These are phyloP conservation scores for Salminus brasiliensis DNA, from an alignment of 2,113 vertebrate genomes.

Conservation along the genomic window DNA sequence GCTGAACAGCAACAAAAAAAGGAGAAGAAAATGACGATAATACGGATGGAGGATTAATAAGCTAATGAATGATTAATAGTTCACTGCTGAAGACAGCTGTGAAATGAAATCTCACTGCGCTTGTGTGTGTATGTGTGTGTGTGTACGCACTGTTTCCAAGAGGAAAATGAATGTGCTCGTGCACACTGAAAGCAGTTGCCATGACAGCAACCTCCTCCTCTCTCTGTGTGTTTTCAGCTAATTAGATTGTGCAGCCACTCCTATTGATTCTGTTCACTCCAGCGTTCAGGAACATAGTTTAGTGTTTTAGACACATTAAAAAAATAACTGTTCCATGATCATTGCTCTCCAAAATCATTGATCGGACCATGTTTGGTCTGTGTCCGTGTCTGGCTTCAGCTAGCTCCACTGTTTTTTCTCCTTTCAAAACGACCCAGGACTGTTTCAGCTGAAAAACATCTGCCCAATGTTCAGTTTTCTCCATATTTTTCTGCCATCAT, in stretches of 20 bases:
- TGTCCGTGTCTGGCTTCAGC: not conserved
- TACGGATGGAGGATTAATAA: not conserved
- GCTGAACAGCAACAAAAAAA: not conserved
- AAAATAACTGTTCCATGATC: not conserved
- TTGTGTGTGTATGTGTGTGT: constrained; percentile 1
- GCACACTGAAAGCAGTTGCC: constrained; percentile 50
- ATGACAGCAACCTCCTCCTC: constrained; percentile 39
- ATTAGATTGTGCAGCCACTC: constrained; percentile 49
- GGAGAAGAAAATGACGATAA: not conserved
- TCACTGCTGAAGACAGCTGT: not conserved
- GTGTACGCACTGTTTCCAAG: not conserved
- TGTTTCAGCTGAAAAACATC: too few relatives aligned
- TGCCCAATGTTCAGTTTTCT: too few relatives aligned
- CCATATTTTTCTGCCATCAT: too few relatives aligned
- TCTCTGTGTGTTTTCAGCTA: constrained; percentile 39
- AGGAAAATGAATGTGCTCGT: constrained; percentile 33
- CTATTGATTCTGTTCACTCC: constrained; percentile 15
- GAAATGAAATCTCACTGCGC: constrained; percentile 2
- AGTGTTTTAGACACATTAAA: not conserved
- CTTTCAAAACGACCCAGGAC: too few relatives aligned
- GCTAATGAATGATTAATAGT: not conserved
- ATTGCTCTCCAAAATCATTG: not conserved
- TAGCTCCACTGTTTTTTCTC: not conserved
- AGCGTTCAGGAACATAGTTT: constrained; percentile 4
- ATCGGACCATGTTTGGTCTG: too few relatives aligned